Percentiles rank a stretch among this genome's conserved stretches.
These are phyloP conservation scores for Capricornis sumatraensis DNA, from an alignment of 2,113 vertebrate species.

Conservation along the genomic window DNA sequence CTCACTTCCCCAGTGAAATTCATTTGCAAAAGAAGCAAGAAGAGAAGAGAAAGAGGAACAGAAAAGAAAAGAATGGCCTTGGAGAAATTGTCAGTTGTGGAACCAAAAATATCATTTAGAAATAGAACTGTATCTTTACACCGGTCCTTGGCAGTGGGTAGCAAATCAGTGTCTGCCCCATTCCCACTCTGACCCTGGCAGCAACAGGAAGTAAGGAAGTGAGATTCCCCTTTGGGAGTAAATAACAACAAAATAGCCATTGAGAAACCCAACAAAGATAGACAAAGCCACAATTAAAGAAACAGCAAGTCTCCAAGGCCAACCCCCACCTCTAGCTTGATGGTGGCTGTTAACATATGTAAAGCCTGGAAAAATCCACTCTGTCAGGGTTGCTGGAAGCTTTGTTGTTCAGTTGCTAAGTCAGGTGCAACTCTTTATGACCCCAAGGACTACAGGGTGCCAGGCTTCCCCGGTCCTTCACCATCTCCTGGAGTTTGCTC, in stretches of 20 bases:
- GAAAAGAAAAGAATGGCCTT: not conserved
- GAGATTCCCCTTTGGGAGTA: not conserved
- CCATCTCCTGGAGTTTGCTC: not conserved
- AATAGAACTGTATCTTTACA: not conserved
- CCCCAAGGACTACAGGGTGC: not conserved
- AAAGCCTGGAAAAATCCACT: not conserved
- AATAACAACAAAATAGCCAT: not conserved
- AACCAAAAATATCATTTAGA: not conserved
- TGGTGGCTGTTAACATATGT: not conserved
- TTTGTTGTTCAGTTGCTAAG: not conserved
- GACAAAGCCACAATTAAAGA: not conserved
- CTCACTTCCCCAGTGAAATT: not conserved
- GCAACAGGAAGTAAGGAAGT: not conserved
- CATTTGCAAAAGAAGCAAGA: not conserved
- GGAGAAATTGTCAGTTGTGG: not conserved
- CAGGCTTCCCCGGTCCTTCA: not conserved
- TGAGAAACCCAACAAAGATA: not conserved
- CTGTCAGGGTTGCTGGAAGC: not conserved
- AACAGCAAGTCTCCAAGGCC: not conserved
- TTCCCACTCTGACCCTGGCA: no score
- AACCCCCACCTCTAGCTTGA: not conserved
- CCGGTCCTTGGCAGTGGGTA: not conserved
- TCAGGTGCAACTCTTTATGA: not conserved
- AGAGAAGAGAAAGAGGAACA: not conserved
- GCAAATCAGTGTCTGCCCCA: not conserved